A percentile compares a stretch with the other conserved stretches of the same genome.
Conservation (phyloP, 2,113 vertebrate genomes). For the Calonectris borealis region DNA sequence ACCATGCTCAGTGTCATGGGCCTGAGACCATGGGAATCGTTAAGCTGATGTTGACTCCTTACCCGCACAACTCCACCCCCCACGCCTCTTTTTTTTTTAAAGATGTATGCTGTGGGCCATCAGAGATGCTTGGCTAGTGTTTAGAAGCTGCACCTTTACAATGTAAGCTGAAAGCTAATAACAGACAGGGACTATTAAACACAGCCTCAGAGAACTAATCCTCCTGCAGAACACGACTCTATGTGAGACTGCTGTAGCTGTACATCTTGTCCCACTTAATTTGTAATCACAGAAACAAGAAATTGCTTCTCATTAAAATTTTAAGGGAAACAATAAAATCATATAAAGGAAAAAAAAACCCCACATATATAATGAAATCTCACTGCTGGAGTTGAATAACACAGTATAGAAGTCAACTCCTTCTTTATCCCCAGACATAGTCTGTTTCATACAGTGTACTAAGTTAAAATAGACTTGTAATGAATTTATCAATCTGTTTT, state of each 20-base stretch:
- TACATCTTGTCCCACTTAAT: not conserved
- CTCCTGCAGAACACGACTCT: not conserved
- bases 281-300: not conserved
- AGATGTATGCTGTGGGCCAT: not conserved
- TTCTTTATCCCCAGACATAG: not conserved
- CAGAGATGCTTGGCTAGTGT: not conserved
- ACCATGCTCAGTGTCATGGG: accelerated
- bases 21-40: not conserved
- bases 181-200: not conserved
- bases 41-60: not conserved
- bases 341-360: not conserved
- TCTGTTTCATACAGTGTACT: not conserved
- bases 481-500: not conserved
- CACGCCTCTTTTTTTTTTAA: accelerated
- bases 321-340: not conserved
- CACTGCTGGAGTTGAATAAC: not conserved
- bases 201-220: not conserved
- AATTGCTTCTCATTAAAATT: not conserved
- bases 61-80: accelerated
- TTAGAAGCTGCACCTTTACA: not conserved
- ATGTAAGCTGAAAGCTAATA: not conserved
- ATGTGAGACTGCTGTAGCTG: not conserved
- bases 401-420: not conserved
- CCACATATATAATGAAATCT: not conserved
- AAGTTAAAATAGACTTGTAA: not conserved